Evolutionary conservation across 1,140 invertebrate species (phyloP).

Genomic region (Tenebrio molitor): DNA sequence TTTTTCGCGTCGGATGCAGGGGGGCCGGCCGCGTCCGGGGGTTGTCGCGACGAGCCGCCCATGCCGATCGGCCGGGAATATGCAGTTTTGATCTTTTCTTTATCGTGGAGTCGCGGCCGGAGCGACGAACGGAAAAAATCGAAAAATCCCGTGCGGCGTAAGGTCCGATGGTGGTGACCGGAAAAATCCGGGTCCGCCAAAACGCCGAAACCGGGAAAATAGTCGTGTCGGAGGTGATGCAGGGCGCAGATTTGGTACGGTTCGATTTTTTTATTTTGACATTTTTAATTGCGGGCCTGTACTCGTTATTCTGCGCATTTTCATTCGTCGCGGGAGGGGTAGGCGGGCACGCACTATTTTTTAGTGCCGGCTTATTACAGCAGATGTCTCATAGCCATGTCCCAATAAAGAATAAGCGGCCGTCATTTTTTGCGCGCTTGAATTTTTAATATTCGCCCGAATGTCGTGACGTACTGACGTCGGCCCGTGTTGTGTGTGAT

Average conservation of each 20-base stretch:
- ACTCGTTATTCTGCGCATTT: conserved; percentile 69
- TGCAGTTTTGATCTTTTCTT: conserved; percentile 56
- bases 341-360: conserved; percentile 67
- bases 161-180: neutral
- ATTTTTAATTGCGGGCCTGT: conserved; percentile 68
- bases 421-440: conserved; percentile 66
- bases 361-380: conserved; percentile 68
- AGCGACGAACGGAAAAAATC: neutral
- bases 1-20: conserved; percentile 1
- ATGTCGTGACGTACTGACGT: conserved; percentile 58
- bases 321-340: conserved; percentile 63
- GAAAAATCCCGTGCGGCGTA: neutral
- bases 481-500: conserved; percentile 40
- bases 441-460: conserved; percentile 66
- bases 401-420: conserved; percentile 67
- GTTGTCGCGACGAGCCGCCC: conserved; percentile 25
- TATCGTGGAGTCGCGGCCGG: conserved; percentile 13
- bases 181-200: neutral
- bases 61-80: conserved; percentile 20
- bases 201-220: neutral
- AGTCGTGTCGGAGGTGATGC: conserved; percentile 35
- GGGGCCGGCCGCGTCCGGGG: neutral
- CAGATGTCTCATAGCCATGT: conserved; percentile 68
- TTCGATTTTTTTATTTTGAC: conserved; percentile 66
- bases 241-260: conserved; percentile 47